Evolutionary conservation across 2,113 vertebrate species (phyloP).

Genomic region (Chitala chitala): DNA sequence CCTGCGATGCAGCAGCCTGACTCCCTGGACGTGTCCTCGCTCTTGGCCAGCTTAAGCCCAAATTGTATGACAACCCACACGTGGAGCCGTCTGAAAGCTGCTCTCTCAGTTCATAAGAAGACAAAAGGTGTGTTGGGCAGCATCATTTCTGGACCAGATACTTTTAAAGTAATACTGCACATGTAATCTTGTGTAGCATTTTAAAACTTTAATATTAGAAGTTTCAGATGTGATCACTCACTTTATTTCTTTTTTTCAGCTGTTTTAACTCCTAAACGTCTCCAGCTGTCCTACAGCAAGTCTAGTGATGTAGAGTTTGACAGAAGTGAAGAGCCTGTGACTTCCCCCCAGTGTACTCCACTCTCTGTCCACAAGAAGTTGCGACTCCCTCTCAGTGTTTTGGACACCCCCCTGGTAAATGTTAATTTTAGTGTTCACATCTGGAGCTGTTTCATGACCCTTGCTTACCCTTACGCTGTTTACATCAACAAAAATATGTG

Average conservation of each 20-base stretch:
- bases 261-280: constrained; percentile 17
- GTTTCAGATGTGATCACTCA: not conserved
- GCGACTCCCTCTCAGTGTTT: not conserved
- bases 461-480: too few species aligned
- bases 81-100: constrained; percentile 66
- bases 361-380: not conserved
- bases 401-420: constrained; percentile 11
- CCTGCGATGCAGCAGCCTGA: constrained; percentile 42
- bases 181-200: not conserved
- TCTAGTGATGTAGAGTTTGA: not conserved
- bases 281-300: not conserved
- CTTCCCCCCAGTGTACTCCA: not conserved
- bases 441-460: not conserved
- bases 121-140: constrained; percentile 38
- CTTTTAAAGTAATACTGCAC: not conserved
- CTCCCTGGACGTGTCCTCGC: constrained; percentile 45
- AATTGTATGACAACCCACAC: constrained; percentile 45
- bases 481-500: too few species aligned
- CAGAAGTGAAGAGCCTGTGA: not conserved
- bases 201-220: not conserved
- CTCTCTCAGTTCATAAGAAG: constrained; percentile 64
- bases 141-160: not conserved
- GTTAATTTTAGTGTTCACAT: not conserved
- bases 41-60: constrained; percentile 50
- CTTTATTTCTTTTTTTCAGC: not conserved